A percentile compares a stretch with the other conserved stretches of the same genome.
These are phyloP conservation scores for Tenthredo scrophulariae DNA, from an alignment of 2,888 invertebrate genomes.

Conservation along the genomic window DNA sequence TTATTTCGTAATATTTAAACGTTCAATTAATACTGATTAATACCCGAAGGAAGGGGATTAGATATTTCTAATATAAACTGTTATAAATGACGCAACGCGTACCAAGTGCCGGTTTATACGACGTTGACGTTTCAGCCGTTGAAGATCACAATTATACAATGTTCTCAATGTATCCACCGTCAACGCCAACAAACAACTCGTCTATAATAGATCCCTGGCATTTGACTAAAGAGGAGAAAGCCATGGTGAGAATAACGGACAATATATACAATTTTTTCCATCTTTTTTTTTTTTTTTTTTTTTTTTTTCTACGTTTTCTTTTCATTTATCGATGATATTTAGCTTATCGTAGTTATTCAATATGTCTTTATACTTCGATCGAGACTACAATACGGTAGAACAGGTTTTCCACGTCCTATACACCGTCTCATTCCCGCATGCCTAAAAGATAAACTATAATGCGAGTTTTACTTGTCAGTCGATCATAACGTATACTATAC, in stretches of 20 bases:
- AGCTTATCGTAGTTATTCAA: too few relatives aligned
- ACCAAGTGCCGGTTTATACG: constrained; percentile 70
- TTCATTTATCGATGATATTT: too few relatives aligned
- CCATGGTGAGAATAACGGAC: constrained; percentile 67
- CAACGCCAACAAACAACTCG: not conserved
- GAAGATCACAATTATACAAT: constrained; percentile 73
- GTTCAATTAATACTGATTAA: too few relatives aligned
- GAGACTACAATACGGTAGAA: too few relatives aligned
- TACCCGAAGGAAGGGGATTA: not conserved
- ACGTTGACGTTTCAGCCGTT: constrained; percentile 61
- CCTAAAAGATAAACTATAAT: not conserved
- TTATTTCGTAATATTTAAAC: not conserved
- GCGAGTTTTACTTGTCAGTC: not conserved
- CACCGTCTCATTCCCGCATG: not conserved
- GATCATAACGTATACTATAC: not conserved
- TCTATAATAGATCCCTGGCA: constrained; percentile 66
- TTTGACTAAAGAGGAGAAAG: constrained; percentile 70
- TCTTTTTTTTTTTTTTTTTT: not conserved
- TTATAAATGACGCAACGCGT: constrained; percentile 73
- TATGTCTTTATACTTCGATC: too few relatives aligned
- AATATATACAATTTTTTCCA: too few relatives aligned
- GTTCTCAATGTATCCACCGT: constrained; percentile 71
- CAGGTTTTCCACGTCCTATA: too few relatives aligned
- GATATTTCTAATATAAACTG: not conserved
- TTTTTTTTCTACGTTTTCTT: not conserved